Percentiles rank a stretch among this genome's conserved stretches.
These are phyloP conservation scores for Echiichthys vipera DNA, from an alignment of 2,797 vertebrate genomes.

Conservation along the genomic window DNA sequence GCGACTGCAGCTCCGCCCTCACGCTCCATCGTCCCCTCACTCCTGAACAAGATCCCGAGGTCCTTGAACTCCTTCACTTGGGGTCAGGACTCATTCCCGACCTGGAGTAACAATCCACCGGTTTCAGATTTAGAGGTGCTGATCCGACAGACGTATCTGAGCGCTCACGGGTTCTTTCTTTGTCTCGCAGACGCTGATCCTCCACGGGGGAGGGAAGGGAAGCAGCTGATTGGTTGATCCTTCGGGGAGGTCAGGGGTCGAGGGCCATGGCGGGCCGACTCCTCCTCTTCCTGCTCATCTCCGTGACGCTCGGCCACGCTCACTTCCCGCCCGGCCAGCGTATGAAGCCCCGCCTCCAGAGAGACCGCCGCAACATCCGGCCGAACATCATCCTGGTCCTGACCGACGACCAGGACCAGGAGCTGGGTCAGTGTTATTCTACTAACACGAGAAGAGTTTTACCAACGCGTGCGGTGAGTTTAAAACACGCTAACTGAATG, in stretches of 20 bases:
- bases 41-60: too few relatives aligned
- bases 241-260: conserved; percentile 26
- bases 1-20: too few relatives aligned
- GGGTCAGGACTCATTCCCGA: too few relatives aligned
- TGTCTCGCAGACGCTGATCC: conserved; percentile 36
- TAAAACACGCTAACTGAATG: too few relatives aligned
- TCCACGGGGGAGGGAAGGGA: background rate
- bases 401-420: conserved; percentile 96
- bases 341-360: conserved; percentile 92
- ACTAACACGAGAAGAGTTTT: too few relatives aligned
- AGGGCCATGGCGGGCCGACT: conserved; percentile 85
- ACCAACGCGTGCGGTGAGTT: too few relatives aligned
- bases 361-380: conserved; percentile 95
- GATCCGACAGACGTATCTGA: too few relatives aligned
- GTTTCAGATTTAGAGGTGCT: too few relatives aligned
- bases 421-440: conserved; percentile 93
- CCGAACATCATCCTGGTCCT: conserved; percentile 98
- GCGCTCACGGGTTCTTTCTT: background rate
- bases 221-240: conserved; percentile 44
- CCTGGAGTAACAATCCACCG: too few relatives aligned
- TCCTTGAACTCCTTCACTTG: too few relatives aligned
- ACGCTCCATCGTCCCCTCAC: too few relatives aligned
- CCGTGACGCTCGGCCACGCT: conserved; percentile 81
- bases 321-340: conserved; percentile 89
- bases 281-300: conserved; percentile 82